Percentiles rank a stretch among this genome's conserved stretches.
phyloP scores from a whole-genome alignment of 2,888 invertebrate genomes.

The Noctua janthe region DNA sequence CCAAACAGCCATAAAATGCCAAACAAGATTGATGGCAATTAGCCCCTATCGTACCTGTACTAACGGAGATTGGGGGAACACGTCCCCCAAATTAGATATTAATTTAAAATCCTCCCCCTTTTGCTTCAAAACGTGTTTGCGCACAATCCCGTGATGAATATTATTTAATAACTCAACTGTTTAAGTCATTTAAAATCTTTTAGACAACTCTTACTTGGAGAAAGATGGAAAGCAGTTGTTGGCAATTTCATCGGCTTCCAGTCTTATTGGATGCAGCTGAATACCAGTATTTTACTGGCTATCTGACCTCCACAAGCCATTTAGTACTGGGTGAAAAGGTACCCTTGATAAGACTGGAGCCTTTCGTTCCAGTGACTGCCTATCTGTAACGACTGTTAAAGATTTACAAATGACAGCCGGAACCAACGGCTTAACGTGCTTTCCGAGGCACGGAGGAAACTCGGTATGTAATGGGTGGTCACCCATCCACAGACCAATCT shows the following conservation, averaged over 20 bases:
- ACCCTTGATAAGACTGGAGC: no score
- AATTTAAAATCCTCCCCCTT: constrained; percentile 81
- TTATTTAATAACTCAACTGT: constrained; percentile 79
- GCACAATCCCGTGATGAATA: constrained; percentile 77
- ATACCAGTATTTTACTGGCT: not conserved
- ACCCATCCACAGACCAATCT: not conserved
- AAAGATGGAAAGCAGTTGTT: not conserved
- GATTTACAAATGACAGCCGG: not conserved
- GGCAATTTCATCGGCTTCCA: not conserved
- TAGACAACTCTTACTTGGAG: constrained; percentile 14
- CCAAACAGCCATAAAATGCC: constrained; percentile 62
- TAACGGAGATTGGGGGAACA: constrained; percentile 74
- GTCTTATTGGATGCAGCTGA: not conserved
- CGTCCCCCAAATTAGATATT: constrained; percentile 87
- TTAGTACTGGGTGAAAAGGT: not conserved
- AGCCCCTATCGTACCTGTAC: constrained; percentile 63
- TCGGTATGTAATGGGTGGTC: not conserved
- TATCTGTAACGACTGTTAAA: not conserved
- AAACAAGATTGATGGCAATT: constrained; percentile 63
- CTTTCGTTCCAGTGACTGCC: not conserved
- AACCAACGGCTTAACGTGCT: not conserved
- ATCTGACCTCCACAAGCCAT: not conserved
- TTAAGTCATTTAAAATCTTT: constrained; percentile 65
- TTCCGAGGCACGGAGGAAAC: not conserved
- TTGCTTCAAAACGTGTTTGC: constrained; percentile 73